Percentiles rank a stretch among this genome's conserved stretches.
Evolutionary conservation across 2,888 invertebrate species (phyloP).

Genomic region (Pachliopta kotzebuea): DNA sequence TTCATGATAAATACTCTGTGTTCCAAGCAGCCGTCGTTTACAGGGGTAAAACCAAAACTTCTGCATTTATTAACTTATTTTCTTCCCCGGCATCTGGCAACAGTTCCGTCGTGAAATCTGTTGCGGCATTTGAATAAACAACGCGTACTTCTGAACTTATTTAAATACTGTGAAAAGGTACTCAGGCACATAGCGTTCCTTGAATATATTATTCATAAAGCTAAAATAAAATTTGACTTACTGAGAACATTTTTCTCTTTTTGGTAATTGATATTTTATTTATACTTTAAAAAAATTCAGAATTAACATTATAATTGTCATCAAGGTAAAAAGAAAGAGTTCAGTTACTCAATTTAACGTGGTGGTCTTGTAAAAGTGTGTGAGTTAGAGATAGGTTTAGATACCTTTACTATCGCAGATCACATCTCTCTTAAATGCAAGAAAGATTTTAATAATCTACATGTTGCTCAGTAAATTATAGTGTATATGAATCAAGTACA

Average conservation of each 20-base stretch:
- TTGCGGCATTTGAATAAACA: slow-evolving; percentile 22
- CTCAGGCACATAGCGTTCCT: neutral
- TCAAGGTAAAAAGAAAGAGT: no score
- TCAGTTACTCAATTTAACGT: no score
- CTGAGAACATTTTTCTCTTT: neutral
- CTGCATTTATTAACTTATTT: slow-evolving; percentile 11
- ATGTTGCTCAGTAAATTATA: no score
- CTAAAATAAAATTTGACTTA: neutral
- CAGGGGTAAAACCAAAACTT: neutral
- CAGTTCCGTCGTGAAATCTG: slow-evolving; percentile 18
- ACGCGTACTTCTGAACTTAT: slow-evolving; percentile 11
- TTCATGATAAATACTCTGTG: neutral
- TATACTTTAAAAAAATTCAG: no score
- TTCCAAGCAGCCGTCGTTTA: neutral
- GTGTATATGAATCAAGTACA: neutral
- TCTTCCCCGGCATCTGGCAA: slow-evolving; percentile 11
- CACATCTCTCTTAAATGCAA: neutral
- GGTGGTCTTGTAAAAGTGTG: neutral
- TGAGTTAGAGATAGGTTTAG: neutral
- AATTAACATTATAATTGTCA: no score
- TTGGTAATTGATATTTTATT: neutral
- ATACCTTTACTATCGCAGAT: neutral
- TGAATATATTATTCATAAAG: slow-evolving; percentile 1
- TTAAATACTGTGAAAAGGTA: slow-evolving; percentile 3
- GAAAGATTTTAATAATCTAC: no score